A percentile compares a stretch with the other conserved stretches of the same genome.
phyloP scores from a whole-genome alignment of 1,140 invertebrate genomes.

The Drosophila subobscura region DNA sequence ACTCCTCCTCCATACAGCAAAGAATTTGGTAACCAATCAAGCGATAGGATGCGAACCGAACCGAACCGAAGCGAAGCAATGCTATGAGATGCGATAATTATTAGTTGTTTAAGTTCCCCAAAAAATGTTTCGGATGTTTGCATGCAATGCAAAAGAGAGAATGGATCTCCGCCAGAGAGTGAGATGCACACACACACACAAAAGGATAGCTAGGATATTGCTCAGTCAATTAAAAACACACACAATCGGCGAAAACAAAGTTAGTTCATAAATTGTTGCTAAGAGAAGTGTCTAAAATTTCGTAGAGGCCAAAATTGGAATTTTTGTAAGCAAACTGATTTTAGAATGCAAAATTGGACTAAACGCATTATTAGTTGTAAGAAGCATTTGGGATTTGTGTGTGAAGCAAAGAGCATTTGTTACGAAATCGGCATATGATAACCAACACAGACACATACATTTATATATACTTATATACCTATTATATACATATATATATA shows the following conservation, averaged over 20 bases:
- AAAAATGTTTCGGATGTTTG: constrained; percentile 25
- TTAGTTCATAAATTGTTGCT: constrained; percentile 4
- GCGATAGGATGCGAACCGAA: constrained; percentile 5
- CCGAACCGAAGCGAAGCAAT: background rate
- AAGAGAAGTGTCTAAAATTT: constrained; percentile 9
- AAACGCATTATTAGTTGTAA: constrained; percentile 9
- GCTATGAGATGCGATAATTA: constrained; percentile 22
- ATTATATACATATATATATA: constrained; percentile 12
- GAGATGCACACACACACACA: constrained; percentile 9
- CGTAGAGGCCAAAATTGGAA: constrained; percentile 51
- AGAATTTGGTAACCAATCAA: constrained; percentile 27
- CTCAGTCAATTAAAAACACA: constrained; percentile 69
- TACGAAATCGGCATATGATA: constrained; percentile 13
- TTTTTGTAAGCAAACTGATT: constrained; percentile 35
- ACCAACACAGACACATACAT: constrained; percentile 7
- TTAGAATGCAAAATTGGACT: constrained; percentile 28
- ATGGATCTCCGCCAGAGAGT: background rate
- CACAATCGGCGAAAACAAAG: constrained; percentile 7
- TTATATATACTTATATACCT: constrained; percentile 20
- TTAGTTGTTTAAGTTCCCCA: constrained; percentile 59
- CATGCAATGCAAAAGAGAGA: constrained; percentile 44
- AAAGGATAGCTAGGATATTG: constrained; percentile 38
- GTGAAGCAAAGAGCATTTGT: constrained; percentile 31
- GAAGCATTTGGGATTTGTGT: constrained; percentile 30
- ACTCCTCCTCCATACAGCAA: constrained; percentile 25